phyloP scores from a whole-genome alignment of 1,140 invertebrate genomes.

The Latrodectus geometricus region DNA sequence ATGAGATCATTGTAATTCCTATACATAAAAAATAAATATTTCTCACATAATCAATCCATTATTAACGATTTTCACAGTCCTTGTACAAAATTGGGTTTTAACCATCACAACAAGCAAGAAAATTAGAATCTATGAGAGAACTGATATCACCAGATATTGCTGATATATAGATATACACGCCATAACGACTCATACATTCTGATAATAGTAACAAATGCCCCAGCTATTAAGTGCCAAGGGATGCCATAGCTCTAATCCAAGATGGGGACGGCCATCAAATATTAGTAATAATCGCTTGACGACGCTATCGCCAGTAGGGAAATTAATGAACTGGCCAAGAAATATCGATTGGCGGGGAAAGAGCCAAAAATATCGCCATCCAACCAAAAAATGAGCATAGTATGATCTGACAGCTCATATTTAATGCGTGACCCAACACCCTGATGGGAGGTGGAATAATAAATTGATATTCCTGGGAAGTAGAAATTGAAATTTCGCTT shows the following conservation, averaged over 20 bases:
- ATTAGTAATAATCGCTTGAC: slow-evolving; percentile 9
- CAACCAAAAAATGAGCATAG: neutral
- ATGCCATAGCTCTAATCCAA: neutral
- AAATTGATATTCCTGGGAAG: neutral
- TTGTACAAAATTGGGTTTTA: too few species aligned
- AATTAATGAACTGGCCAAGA: slow-evolving; percentile 16
- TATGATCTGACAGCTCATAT: slow-evolving; percentile 10
- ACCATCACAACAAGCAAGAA: too few species aligned
- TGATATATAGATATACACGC: too few species aligned
- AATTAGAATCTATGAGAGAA: too few species aligned
- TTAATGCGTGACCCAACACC: slow-evolving; percentile 3
- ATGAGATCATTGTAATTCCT: too few species aligned
- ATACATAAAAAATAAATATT: too few species aligned
- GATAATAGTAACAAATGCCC: slow-evolving; percentile 4
- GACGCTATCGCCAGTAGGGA: neutral
- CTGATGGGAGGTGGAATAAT: neutral
- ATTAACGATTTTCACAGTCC: too few species aligned
- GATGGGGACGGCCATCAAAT: slow-evolving; percentile 1
- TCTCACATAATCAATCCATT: too few species aligned
- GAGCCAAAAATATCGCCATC: neutral
- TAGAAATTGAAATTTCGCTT: neutral
- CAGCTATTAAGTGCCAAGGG: neutral
- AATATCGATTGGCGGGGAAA: neutral
- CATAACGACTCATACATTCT: too few species aligned
- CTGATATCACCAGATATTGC: too few species aligned